These are phyloP conservation scores for Threskiornis aethiopicus DNA, from an alignment of 2,797 vertebrate species.

Conservation along the genomic window DNA sequence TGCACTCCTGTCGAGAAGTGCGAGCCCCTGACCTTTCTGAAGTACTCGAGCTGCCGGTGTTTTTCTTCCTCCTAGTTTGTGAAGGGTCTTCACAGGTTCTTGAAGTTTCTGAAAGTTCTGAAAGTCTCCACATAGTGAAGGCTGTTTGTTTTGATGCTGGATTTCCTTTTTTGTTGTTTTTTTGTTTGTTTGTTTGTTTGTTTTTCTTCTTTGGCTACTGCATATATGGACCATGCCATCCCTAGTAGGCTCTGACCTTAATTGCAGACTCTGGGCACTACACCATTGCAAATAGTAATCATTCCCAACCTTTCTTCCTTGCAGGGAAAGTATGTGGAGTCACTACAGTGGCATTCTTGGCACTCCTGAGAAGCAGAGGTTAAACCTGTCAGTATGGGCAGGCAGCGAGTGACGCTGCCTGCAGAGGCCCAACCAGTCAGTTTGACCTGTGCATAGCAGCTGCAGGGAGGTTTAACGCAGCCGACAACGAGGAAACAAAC, in stretches of 20 bases:
- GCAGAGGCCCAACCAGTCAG: neutral
- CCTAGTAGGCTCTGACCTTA: neutral
- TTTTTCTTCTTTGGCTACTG: neutral
- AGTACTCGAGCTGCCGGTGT: neutral
- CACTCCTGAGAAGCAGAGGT: constrained; percentile 21
- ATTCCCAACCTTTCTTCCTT: constrained; percentile 24
- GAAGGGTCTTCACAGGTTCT: neutral
- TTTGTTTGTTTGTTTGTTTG: neutral
- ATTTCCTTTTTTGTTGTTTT: neutral
- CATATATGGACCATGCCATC: neutral
- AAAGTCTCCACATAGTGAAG: neutral
- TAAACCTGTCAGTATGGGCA: constrained; percentile 8
- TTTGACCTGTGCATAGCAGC: neutral
- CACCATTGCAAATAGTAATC: neutral
- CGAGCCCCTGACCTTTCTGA: neutral
- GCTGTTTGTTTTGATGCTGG: neutral
- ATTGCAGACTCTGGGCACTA: neutral
- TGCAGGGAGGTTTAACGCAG: neutral
- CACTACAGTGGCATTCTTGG: neutral
- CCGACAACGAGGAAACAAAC: neutral
- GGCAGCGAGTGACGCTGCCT: constrained; percentile 7
- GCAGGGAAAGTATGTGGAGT: constrained; percentile 56
- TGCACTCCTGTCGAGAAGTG: neutral
- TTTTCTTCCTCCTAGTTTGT: neutral
- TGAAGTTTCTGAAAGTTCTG: neutral